These are phyloP conservation scores for Lutraria rhynchaena DNA, from an alignment of 1,140 invertebrate species.

Conservation along the genomic window DNA sequence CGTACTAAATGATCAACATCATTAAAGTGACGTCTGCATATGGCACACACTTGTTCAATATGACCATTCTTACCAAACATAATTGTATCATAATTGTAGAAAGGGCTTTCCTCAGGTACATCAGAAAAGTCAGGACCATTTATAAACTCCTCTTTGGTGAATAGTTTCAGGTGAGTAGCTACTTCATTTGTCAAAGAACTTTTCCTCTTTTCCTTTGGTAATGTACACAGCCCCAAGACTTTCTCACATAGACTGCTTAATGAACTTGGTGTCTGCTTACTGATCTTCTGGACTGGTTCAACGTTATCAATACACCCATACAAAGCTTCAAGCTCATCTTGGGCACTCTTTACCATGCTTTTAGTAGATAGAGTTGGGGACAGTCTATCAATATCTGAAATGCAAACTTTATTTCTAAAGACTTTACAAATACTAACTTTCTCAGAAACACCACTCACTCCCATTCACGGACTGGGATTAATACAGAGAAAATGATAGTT, in stretches of 20 bases:
- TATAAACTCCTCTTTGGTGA: background rate
- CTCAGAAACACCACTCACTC: no score
- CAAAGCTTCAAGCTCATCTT: constrained; percentile 36
- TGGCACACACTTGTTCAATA: constrained; percentile 63
- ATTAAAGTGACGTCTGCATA: constrained; percentile 68
- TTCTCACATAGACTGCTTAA: constrained; percentile 32
- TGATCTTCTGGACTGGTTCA: constrained; percentile 12
- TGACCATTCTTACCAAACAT: constrained; percentile 69
- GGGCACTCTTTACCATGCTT: background rate
- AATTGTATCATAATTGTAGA: constrained; percentile 65
- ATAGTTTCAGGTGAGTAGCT: constrained; percentile 1
- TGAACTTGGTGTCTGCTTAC: constrained; percentile 2
- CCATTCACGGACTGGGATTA: no score
- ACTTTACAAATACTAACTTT: no score
- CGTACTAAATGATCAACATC: constrained; percentile 60
- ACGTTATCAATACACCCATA: constrained; percentile 35
- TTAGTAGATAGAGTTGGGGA: background rate
- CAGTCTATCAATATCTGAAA: background rate
- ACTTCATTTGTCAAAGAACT: background rate
- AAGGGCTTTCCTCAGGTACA: constrained; percentile 38
- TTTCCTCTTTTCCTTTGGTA: background rate
- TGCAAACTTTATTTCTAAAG: no score
- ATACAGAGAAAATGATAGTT: no score
- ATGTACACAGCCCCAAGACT: constrained; percentile 1
- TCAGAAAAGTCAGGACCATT: constrained; percentile 28